These are phyloP conservation scores for Haemorhous mexicanus DNA, from an alignment of 2,113 vertebrate species.

Conservation along the genomic window DNA sequence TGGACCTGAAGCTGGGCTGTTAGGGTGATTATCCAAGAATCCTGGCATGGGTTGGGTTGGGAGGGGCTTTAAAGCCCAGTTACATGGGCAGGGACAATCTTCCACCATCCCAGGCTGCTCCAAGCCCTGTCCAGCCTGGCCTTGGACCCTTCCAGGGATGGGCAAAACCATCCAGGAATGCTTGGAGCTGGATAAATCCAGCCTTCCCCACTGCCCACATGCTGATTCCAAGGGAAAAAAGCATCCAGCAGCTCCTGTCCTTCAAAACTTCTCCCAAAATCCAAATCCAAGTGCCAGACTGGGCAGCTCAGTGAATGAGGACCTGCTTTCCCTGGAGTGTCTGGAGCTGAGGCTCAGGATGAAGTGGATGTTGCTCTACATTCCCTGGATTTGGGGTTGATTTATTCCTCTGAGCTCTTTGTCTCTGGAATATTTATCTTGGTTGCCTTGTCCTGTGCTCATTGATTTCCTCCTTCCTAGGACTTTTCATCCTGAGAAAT, in stretches of 20 bases:
- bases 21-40: background rate
- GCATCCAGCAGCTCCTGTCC: background rate
- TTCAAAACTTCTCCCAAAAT: background rate
- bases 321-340: background rate
- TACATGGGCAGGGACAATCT: background rate
- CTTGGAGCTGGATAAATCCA: background rate
- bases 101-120: background rate
- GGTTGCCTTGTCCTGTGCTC: background rate
- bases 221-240: background rate
- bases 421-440: background rate
- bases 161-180: background rate
- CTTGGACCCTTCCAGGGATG: background rate
- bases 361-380: background rate
- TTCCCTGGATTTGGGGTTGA: background rate
- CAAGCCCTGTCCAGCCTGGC: background rate
- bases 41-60: background rate
- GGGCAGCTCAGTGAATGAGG: background rate
- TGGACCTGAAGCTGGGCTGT: background rate
- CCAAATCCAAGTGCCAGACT: background rate
- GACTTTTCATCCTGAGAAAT: background rate
- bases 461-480: background rate
- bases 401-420: background rate
- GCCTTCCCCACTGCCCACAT: fast-evolving
- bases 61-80: background rate
- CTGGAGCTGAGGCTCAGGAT: background rate